Evolutionary conservation across 2,797 vertebrate species (phyloP), one percentile per base, ranked within the genome.

Genomic region (Numenius phaeopus): DNA sequence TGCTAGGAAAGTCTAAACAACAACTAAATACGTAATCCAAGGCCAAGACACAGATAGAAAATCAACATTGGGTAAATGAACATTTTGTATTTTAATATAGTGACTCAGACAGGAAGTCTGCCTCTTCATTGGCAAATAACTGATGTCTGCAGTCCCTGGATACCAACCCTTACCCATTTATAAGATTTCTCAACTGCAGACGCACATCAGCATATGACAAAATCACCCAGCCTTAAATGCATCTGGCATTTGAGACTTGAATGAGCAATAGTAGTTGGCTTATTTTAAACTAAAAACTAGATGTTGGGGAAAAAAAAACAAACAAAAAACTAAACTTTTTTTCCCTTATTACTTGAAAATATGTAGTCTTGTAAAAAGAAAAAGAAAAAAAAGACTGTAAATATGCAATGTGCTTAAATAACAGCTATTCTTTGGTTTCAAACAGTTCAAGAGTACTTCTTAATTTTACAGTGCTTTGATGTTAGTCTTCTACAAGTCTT

Each of bases 381-480:
- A 73, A 59, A 44, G 4, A 40, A n/a, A 37, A 44, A 39, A 39
- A 30, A 27, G 1, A 55, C 10, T 71, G 34, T 27, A 82, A 79
- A 59, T 46, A 46, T 66, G 40, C 19, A 73, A 54, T 22, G 11
- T 37, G 16, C 15, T 76, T 87, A 26, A 66, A 50, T 91, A 93
- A 94, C 10, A 23, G 21, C n/a, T 77, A 30, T 83, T 92, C 49
- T 54, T 91, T 90, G 49, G 49, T 90, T 96, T 97, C 61, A 79
- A 83, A 92, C 17, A 82, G 39, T 62, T 83, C 19, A 86, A 86
- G 59, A 95, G 57, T 44, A 59, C n/a, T 94, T 97, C 73, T 88
- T 96, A 94, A 92, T 84, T 83, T 64, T 46, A 49, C 73, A 87
- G 47, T 95, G 82, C 75, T 94, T 94, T 82, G 78, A 87, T 82